A percentile compares a stretch with the other conserved stretches of the same genome.
Conservation (phyloP, 2,888 invertebrate genomes). For the Rotaria macrura region DNA sequence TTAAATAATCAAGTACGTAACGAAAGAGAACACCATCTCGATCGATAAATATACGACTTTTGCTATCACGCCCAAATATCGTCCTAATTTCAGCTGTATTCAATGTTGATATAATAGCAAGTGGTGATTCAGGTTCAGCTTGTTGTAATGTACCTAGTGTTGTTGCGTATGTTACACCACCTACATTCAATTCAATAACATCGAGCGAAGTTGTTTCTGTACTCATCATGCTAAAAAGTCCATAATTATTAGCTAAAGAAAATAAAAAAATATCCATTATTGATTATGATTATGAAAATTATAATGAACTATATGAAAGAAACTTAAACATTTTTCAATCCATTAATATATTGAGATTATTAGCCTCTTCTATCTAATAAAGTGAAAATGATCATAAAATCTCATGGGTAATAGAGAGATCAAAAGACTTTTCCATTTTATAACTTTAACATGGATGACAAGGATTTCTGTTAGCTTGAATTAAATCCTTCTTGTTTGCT, state of each 20-base stretch:
- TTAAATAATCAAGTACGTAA: constrained; percentile 85
- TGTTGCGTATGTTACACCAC: constrained; percentile 87
- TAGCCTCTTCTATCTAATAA: neutral
- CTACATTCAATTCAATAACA: constrained; percentile 83
- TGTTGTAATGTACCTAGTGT: constrained; percentile 68
- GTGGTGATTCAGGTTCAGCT: constrained; percentile 67
- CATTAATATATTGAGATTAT: neutral
- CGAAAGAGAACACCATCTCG: constrained; percentile 92
- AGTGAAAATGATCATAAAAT: neutral
- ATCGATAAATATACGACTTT: constrained; percentile 67
- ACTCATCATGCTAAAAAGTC: neutral
- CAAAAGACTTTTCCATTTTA: too few relatives aligned
- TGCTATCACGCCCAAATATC: constrained; percentile 38
- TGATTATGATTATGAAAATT: too few relatives aligned
- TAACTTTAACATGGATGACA: too few relatives aligned
- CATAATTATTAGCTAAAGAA: neutral
- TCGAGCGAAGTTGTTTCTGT: neutral
- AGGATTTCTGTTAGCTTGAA: too few relatives aligned
- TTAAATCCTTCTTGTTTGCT: too few relatives aligned
- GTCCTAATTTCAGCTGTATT: neutral
- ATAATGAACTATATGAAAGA: too few relatives aligned
- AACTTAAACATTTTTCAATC: neutral
- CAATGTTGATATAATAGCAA: constrained; percentile 55
- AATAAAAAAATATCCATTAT: neutral
- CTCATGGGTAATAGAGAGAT: neutral